A percentile compares a stretch with the other conserved stretches of the same genome.
These are phyloP conservation scores for Erebia epiphron DNA, from an alignment of 2,888 invertebrate species.

Conservation along the genomic window DNA sequence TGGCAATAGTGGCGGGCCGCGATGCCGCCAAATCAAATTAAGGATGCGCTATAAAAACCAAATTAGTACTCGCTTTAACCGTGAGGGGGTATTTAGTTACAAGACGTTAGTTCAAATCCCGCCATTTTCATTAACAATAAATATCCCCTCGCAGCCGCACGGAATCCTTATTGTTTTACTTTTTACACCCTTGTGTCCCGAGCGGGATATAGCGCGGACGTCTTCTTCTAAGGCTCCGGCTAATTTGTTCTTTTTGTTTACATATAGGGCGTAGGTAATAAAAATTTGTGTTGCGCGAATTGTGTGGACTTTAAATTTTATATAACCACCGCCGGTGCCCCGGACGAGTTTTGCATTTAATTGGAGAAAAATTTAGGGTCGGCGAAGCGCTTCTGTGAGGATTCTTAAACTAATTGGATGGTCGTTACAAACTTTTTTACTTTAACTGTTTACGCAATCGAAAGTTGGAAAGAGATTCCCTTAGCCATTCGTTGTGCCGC, in stretches of 20 bases:
- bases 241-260: conserved; percentile 82
- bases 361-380: conserved; percentile 80
- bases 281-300: conserved; percentile 83
- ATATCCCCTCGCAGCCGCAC: conserved; percentile 80
- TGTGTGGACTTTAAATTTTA: conserved; percentile 82
- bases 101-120: conserved; percentile 84
- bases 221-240: conserved; percentile 67
- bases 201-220: conserved; percentile 67
- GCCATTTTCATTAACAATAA: conserved; percentile 84
- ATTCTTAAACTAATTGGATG: conserved; percentile 80
- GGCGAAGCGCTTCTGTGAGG: conserved; percentile 78
- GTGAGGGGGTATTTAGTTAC: conserved; percentile 83
- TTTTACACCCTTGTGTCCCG: conserved; percentile 83
- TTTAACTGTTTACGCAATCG: conserved; percentile 70
- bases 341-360: conserved; percentile 80
- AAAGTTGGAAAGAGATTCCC: conserved; percentile 41
- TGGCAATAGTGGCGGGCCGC: conserved; percentile 79
- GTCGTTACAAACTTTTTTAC: conserved; percentile 77
- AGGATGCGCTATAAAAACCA: conserved; percentile 83
- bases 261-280: conserved; percentile 77
- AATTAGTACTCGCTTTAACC: conserved; percentile 84
- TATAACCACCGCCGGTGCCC: conserved; percentile 74
- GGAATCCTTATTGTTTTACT: conserved; percentile 83
- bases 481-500: conserved; percentile 9
- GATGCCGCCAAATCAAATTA: conserved; percentile 84